A percentile compares a stretch with the other conserved stretches of the same genome.
Conservation (phyloP, 2,113 vertebrate genomes). For the Apodemus sylvaticus region DNA sequence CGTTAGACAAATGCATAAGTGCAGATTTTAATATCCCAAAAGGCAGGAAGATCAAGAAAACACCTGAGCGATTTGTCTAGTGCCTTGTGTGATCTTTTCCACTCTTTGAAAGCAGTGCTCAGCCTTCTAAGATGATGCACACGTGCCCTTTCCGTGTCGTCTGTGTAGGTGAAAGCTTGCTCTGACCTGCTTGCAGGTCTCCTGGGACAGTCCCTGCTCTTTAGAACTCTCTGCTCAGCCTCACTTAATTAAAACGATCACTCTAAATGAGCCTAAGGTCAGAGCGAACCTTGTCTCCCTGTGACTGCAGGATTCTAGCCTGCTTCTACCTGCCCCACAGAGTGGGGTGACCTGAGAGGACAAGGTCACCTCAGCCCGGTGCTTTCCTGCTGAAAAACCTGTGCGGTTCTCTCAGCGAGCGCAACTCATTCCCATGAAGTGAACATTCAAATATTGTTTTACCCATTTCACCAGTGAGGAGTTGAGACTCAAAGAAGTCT, state of each 20-base stretch:
- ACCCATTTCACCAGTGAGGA: neutral
- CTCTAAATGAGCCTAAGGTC: constrained; percentile 3
- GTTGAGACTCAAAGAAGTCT: neutral
- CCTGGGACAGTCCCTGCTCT: neutral
- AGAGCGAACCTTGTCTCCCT: constrained; percentile 15
- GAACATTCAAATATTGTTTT: neutral
- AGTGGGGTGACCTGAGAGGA: neutral
- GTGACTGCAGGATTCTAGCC: neutral
- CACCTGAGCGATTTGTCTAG: neutral
- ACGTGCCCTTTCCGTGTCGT: neutral
- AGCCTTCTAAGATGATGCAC: neutral
- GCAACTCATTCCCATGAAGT: neutral
- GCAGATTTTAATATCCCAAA: neutral
- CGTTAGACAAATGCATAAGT: neutral
- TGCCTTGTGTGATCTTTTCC: neutral
- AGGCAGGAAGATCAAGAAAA: neutral
- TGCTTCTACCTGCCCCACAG: neutral
- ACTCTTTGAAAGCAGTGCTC: neutral
- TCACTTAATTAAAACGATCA: constrained; percentile 39
- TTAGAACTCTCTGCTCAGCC: neutral
- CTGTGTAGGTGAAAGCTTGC: neutral
- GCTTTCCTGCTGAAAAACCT: neutral
- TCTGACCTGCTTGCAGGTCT: neutral
- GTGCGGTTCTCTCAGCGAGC: neutral
- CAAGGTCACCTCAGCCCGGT: neutral